These are phyloP conservation scores for Ceuthmochares aereus DNA, from an alignment of 2,113 vertebrate species.

Conservation along the genomic window DNA sequence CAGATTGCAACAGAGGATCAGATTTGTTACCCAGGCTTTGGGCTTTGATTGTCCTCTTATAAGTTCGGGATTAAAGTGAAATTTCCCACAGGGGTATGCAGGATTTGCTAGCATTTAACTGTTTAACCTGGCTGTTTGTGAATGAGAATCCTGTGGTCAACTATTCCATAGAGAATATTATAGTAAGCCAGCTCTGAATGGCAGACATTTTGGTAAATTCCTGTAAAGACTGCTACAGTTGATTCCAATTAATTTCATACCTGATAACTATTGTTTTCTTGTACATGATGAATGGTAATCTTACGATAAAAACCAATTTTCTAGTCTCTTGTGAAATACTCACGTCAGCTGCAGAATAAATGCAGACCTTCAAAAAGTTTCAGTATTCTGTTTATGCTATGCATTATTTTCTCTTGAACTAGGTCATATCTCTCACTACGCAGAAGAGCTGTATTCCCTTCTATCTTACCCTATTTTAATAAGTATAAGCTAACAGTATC, in stretches of 20 bases:
- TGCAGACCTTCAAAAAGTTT: constrained; percentile 65
- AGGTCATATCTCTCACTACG: constrained; percentile 28
- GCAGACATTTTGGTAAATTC: constrained; percentile 80
- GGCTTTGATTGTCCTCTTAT: constrained; percentile 99
- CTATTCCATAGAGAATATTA: constrained; percentile 89
- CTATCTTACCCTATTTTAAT: constrained; percentile 39
- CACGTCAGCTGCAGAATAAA: constrained; percentile 63
- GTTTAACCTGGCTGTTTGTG: constrained; percentile 99
- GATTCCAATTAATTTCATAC: constrained; percentile 82
- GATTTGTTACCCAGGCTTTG: constrained; percentile 99
- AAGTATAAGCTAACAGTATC: constrained; percentile 35
- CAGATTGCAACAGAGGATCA: constrained; percentile 97
- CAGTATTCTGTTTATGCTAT: neutral
- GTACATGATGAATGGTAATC: constrained; percentile 64
- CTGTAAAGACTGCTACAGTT: constrained; percentile 76
- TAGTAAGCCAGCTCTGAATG: constrained; percentile 85
- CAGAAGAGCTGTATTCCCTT: constrained; percentile 21
- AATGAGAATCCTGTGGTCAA: constrained; percentile 91
- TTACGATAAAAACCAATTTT: constrained; percentile 66
- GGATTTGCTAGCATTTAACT: constrained; percentile 99
- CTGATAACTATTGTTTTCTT: constrained; percentile 76
- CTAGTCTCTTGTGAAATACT: constrained; percentile 58
- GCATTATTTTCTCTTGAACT: constrained; percentile 61
- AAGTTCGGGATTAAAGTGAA: constrained; percentile 99
- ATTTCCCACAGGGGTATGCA: constrained; percentile 99